Base-by-base conservation (phyloP, 2,888 invertebrate species). In the Hylaea fasciaria region DNA sequence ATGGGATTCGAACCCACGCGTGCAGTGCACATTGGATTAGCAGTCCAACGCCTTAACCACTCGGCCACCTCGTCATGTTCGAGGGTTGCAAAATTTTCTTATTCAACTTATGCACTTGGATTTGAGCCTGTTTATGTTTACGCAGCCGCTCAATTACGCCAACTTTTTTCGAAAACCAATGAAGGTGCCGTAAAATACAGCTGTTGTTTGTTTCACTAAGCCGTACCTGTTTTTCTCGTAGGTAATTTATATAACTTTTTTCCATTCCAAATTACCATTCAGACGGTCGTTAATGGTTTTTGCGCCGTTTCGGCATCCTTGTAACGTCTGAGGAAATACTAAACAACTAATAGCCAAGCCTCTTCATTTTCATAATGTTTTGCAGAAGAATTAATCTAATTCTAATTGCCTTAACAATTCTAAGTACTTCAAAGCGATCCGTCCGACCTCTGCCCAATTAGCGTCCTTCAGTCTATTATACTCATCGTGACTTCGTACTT, bases 21-120 rank as follows among this genome's bases (percentile, higher is more conserved):
- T 95, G 95, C 95, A 95, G 95, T 95, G 95, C 95, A 94, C 95
- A 95, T 95, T 95, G 95, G 95, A 95, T 95, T 95, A 95, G 95
- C 95, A 95, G 95, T 93, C 92, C 92, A 92, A 92, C 92, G 92
- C 92, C 92, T 92, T 92, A 92, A 92, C 92, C 92, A 80, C 93
- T 93, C 93, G 92, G 92, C 92, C 93, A 93, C 92, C 92, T 92
- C 92, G 91, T 92, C 91, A 60, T 64, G 57, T 32, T 0, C 29
- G 39, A 2, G 0, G 7, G 8, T 1, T 10, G 17, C 50, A 57
- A 70, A 71, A 64, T 63, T 45, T 45, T 39, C 52, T 47, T 32
- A 11, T 55, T 44, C 13, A 35, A 10, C 7, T 28, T 39, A 39
- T 47, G 41, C 16, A 52, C 28, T 35, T 29, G n/a, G 1, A 12